Evolutionary conservation across 2,797 vertebrate genomes (phyloP).

Genomic region (Urosaurus nigricauda): DNA sequence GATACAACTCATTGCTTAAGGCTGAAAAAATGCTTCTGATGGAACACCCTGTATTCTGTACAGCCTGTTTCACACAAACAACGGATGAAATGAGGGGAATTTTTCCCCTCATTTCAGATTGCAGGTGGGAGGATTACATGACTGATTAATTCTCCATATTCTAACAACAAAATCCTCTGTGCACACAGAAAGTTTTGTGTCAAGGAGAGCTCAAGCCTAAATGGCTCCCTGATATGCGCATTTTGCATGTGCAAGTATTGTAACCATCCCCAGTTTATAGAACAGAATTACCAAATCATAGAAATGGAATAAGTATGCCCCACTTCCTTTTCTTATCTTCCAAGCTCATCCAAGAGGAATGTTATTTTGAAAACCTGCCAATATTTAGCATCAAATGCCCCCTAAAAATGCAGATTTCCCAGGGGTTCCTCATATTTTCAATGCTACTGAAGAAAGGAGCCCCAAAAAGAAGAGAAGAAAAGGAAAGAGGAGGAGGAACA

Average conservation of each 20-base stretch:
- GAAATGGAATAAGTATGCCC: too few species aligned
- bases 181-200: not conserved
- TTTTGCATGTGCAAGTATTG: not conserved
- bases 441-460: not conserved
- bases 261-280: too few species aligned
- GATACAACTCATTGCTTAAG: not conserved
- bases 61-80: not conserved
- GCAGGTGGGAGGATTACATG: slow-evolving; percentile 6
- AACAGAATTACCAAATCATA: too few species aligned
- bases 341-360: not conserved
- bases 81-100: not conserved
- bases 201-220: not conserved
- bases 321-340: too few species aligned
- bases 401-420: not conserved
- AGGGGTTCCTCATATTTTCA: not conserved
- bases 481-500: not conserved
- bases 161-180: not conserved
- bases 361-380: not conserved
- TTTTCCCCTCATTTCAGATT: not conserved
- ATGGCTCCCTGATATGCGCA: not conserved
- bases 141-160: not conserved
- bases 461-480: not conserved
- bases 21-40: not conserved
- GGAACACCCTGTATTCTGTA: not conserved
- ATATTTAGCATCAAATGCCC: not conserved